Base-by-base conservation (phyloP, 2,888 invertebrate species). In the Resseliella maxima region DNA sequence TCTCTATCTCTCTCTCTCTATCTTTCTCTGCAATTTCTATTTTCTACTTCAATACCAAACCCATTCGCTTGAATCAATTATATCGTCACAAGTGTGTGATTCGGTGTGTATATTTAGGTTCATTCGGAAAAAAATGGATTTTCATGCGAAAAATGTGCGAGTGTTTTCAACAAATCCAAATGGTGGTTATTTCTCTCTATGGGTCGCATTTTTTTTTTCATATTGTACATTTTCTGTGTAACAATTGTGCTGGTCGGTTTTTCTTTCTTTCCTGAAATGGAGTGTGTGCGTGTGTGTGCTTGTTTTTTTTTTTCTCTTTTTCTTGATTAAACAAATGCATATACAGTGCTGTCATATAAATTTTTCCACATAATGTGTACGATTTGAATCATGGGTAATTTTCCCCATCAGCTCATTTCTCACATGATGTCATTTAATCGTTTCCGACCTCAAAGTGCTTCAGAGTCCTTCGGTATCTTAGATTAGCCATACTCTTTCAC, bases 21-120 rank as follows among this genome's bases (percentile, higher is more conserved):
- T n/a, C n/a, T n/a, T n/a, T n/a, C n/a, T n/a, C n/a, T n/a, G n/a
- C n/a, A n/a, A n/a, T 59, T 59, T 24, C 24, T 59, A 24, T 59
- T 24, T 59, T 8, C 59, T 59, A 41, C 46, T 50, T 50, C 18
- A 18, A 6, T 50, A 50, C 46, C 46, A 18, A 50, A 50, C 46
- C 46, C 46, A 50, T 50, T 59, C 59, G 59, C 12, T 59, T 59
- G 27, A 59, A 59, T 59, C 59, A 59, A 59, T 59, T 59, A 59
- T 59, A 24, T 2, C 45, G 8, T 45, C 12, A 24, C 18, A 24
- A 15, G 24, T 59, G 27, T 59, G 6, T 59, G 46, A 15, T 8
- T 50, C 15, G 18, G 46, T 59, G 24, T 50, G 18, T 50, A 21
- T 21, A 50, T 50, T 50, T 50, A 50, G 50, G n/a, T 50, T 50